Evolutionary conservation across 2,888 invertebrate genomes (phyloP).

Genomic region (Drosophila tripunctata): DNA sequence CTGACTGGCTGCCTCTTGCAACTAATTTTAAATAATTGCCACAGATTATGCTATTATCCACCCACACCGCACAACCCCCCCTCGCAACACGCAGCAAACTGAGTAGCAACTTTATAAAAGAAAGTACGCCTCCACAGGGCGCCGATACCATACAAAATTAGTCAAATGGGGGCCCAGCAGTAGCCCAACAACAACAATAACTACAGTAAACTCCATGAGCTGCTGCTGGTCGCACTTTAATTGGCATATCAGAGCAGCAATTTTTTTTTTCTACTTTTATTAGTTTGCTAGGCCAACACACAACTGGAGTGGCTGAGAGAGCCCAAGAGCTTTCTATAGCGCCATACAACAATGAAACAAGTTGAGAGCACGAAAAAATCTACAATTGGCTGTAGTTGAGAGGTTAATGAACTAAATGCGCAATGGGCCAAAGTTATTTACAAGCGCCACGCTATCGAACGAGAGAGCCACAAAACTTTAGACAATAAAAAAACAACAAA

Average conservation of each 20-base stretch:
- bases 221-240: constrained; percentile 70
- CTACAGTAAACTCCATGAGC: constrained; percentile 19
- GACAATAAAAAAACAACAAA: constrained; percentile 20
- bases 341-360: constrained; percentile 63
- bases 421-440: constrained; percentile 76
- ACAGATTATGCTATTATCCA: constrained; percentile 58
- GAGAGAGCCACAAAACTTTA: constrained; percentile 34
- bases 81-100: constrained; percentile 26
- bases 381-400: constrained; percentile 77
- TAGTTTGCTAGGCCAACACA: constrained; percentile 63
- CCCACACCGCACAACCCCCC: constrained; percentile 19
- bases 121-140: constrained; percentile 56
- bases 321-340: constrained; percentile 58
- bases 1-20: too few species aligned
- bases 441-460: constrained; percentile 25
- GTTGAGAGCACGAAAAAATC: constrained; percentile 52
- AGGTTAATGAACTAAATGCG: constrained; percentile 80
- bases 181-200: not conserved
- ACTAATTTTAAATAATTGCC: constrained; percentile 74
- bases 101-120: constrained; percentile 30
- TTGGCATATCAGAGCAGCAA: constrained; percentile 70
- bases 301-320: too few species aligned
- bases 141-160: not conserved
- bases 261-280: constrained; percentile 60
- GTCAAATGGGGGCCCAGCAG: not conserved